Conservation (phyloP, 2,113 vertebrate genomes). For the Archilochus colubris region DNA sequence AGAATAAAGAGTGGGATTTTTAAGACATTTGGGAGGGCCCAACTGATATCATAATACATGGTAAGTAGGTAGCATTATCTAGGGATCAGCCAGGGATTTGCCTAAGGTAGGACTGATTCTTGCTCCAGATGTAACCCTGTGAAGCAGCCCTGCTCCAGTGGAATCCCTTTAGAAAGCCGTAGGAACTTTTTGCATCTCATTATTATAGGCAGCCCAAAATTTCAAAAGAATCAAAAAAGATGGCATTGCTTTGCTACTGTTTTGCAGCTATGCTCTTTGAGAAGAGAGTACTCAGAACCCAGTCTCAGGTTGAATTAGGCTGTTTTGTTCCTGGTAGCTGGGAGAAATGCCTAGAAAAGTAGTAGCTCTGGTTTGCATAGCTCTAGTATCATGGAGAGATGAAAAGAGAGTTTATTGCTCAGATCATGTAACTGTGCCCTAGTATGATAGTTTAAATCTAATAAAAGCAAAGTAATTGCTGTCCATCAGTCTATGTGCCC, state of each 20-base stretch:
- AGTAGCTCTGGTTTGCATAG: not conserved
- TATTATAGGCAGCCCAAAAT: not conserved
- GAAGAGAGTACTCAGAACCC: not conserved
- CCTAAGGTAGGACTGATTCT: not conserved
- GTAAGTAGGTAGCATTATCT: not conserved
- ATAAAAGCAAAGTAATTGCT: not conserved
- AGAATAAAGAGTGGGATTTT: not conserved
- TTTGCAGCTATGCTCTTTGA: not conserved
- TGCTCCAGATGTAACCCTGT: not conserved
- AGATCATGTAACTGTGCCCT: not conserved
- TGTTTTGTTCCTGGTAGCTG: not conserved
- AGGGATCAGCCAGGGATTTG: not conserved
- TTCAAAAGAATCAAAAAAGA: not conserved
- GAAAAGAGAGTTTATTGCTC: not conserved
- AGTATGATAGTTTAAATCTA: not conserved
- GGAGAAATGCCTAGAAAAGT: not conserved
- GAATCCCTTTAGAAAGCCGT: not conserved
- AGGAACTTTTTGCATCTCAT: not conserved
- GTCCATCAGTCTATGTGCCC: not conserved
- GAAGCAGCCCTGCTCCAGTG: not conserved
- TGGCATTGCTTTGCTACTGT: not conserved
- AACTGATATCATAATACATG: fast-evolving
- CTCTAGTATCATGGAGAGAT: not conserved
- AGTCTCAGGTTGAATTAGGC: not conserved
- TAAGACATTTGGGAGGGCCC: not conserved